These are phyloP conservation scores for Sphaerodactylus townsendi DNA, from an alignment of 2,113 vertebrate genomes.

Conservation along the genomic window DNA sequence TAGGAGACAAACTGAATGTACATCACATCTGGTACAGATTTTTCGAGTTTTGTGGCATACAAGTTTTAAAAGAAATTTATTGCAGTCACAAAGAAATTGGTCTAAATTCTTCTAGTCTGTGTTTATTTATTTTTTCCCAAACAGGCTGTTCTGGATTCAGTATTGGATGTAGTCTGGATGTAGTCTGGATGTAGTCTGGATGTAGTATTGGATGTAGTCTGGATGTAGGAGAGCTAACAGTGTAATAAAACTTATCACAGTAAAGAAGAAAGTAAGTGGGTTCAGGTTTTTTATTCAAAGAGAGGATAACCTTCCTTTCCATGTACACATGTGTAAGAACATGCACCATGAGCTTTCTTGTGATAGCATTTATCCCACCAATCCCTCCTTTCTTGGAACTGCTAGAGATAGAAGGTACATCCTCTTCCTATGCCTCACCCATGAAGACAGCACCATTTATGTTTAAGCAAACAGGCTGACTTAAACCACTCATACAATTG, in stretches of 20 bases:
- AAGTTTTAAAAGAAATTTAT: neutral
- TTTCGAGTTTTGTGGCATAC: neutral
- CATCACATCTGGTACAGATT: neutral
- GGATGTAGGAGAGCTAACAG: neutral
- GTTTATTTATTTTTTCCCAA: neutral
- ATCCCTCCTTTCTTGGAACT: neutral
- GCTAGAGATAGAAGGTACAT: neutral
- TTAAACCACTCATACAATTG: neutral
- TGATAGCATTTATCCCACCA: too few species aligned
- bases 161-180: neutral
- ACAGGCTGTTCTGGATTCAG: neutral
- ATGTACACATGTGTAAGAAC: too few species aligned
- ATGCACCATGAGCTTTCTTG: neutral
- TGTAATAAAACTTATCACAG: neutral
- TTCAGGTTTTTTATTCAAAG: neutral
- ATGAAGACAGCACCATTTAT: neutral
- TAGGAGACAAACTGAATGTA: neutral
- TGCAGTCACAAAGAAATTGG: neutral
- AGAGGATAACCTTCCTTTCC: neutral
- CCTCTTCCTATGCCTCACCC: neutral
- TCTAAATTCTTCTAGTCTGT: neutral
- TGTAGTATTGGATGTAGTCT: neutral
- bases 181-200: too few species aligned
- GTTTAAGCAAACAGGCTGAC: neutral
- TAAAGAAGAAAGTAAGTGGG: neutral